These are phyloP conservation scores for Conopomorpha cramerella DNA, from an alignment of 1,140 invertebrate genomes.

Conservation along the genomic window DNA sequence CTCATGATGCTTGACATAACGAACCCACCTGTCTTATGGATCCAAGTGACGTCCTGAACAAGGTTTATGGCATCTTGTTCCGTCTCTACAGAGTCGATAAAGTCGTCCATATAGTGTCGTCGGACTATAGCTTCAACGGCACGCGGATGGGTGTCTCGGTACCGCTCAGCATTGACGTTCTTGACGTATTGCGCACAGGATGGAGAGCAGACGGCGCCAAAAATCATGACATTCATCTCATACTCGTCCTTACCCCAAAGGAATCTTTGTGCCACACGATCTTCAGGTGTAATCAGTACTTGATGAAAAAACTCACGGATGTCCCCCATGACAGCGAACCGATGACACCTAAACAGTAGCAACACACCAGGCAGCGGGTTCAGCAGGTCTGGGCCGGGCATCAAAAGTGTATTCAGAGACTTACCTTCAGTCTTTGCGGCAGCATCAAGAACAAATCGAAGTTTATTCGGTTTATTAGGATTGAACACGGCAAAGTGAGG, in stretches of 20 bases:
- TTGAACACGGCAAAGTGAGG: constrained; percentile 13
- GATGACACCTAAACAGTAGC: constrained; percentile 14
- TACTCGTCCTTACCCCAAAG: constrained; percentile 15
- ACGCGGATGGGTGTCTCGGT: constrained; percentile 5
- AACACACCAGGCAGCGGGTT: constrained; percentile 8
- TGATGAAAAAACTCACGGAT: constrained; percentile 26
- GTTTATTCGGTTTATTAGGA: constrained; percentile 10
- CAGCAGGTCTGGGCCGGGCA: constrained; percentile 12
- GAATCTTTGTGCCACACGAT: constrained; percentile 14
- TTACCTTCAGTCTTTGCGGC: constrained; percentile 11
- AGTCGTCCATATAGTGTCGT: constrained; percentile 25
- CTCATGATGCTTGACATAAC: constrained; percentile 5
- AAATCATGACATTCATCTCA: constrained; percentile 14
- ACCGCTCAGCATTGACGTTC: constrained; percentile 14
- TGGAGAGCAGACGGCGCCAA: constrained; percentile 15
- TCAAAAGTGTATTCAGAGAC: constrained; percentile 12
- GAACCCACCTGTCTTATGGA: constrained; percentile 9
- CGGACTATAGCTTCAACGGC: constrained; percentile 10
- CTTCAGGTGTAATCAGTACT: constrained; percentile 8
- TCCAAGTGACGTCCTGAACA: constrained; percentile 7
- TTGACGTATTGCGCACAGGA: constrained; percentile 12
- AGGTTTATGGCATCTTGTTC: constrained; percentile 5
- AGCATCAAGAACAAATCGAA: constrained; percentile 13
- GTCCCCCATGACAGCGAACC: constrained; percentile 14
- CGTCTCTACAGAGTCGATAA: constrained; percentile 10